Base-by-base conservation (phyloP, 1,140 invertebrate species). In the Ylistrum balloti region DNA sequence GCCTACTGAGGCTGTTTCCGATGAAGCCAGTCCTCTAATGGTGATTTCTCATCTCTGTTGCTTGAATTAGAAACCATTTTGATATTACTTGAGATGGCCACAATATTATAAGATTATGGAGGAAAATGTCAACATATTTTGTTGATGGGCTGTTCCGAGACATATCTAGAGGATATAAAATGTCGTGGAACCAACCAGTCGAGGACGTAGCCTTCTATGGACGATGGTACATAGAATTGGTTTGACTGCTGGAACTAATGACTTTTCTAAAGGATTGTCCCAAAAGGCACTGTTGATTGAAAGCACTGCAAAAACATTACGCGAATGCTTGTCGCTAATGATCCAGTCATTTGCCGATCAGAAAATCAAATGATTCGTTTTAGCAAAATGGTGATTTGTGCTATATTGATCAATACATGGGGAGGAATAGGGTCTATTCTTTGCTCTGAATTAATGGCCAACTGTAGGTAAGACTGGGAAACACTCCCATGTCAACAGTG, bases 311-410 rank as follows among this genome's bases (percentile, higher is more conserved):
- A n/a, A 74, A 74, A 74, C 56, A 74, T 74, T 74, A 74, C 56
- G 9, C n/a, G 56, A 74, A 74, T n/a, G 15, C 56, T 74, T n/a
- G 56, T 1, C 45, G 28, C 56, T 74, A 74, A 74, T 74, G 56
- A 74, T n/a, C 56, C 13, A 11, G 56, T 74, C 56, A 28, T 28
- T 74, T n/a, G 56, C n/a, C 56, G 17, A n/a, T 74, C 56, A n/a
- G 56, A 74, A 74, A 74, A 74, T 74, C 56, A 74, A 74, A 74
- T 74, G 20, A 74, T 74, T 74, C 22, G 56, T 74, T 74, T 74
- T 74, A 74, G 56, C 56, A 74, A 74, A 28, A 74, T 74, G 56
- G 56, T 74, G 56, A 74, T 74, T 74, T 74, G 56, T 28, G 20
- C 5, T 74, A 9, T 74, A 74, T 74, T 74, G 56, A 74, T 74